phyloP scores from a whole-genome alignment of 2,888 invertebrate species.

The Rambutsinella grinnellia region DNA sequence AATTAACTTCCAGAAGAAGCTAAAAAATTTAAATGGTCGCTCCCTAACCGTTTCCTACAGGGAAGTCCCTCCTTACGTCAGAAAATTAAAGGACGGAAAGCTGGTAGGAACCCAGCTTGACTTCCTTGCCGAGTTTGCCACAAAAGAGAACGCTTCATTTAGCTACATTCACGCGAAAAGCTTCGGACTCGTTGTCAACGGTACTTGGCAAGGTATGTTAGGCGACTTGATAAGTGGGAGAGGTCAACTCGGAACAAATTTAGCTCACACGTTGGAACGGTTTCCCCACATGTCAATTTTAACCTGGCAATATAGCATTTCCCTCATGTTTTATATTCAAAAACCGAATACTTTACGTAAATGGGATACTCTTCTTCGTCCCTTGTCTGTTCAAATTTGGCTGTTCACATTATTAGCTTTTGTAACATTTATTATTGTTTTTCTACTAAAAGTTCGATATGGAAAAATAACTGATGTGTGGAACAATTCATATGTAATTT shows the following conservation, averaged over 20 bases:
- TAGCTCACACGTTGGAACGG: conserved; percentile 1
- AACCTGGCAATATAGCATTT: background rate
- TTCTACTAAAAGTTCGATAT: background rate
- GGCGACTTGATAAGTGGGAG: conserved; percentile 4
- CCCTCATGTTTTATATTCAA: background rate
- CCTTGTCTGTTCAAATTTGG: conserved; percentile 29
- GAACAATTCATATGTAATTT: background rate
- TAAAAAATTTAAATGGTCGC: too few relatives aligned
- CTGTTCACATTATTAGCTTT: background rate
- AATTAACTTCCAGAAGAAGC: too few relatives aligned
- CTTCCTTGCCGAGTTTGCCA: conserved; percentile 9
- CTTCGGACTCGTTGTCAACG: conserved; percentile 14
- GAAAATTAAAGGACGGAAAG: too few relatives aligned
- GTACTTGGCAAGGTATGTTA: conserved; percentile 19
- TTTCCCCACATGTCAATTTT: background rate
- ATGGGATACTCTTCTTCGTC: conserved; percentile 29
- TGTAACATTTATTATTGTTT: background rate
- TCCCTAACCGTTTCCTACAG: too few relatives aligned
- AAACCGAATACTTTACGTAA: background rate
- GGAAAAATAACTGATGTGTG: background rate
- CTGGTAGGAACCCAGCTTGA: conserved; percentile 3
- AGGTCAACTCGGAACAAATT: background rate
- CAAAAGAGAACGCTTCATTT: conserved; percentile 8
- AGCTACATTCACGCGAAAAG: background rate
- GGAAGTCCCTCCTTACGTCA: too few relatives aligned